Conservation (phyloP, 2,797 vertebrate species). For the Poeciliopsis turneri region DNA sequence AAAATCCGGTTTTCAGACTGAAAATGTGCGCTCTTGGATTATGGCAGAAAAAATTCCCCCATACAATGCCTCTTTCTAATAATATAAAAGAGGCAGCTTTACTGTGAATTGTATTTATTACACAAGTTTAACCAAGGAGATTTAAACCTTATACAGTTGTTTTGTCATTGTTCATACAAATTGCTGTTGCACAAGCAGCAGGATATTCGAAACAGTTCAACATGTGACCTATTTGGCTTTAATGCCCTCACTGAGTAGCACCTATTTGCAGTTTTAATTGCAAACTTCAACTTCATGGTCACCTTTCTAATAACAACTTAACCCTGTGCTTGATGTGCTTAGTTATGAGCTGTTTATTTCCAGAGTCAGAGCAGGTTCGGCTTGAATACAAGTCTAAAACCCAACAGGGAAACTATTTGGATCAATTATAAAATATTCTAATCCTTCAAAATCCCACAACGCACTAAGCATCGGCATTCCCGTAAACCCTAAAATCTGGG, state of each 20-base stretch:
- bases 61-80: too few species aligned
- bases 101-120: too few species aligned
- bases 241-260: background rate
- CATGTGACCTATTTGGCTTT: background rate
- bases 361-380: conserved; percentile 11
- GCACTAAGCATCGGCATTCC: conserved; percentile 27
- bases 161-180: background rate
- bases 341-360: conserved; percentile 16
- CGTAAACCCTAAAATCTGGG: conserved; percentile 23
- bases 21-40: too few species aligned
- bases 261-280: background rate
- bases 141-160: too few species aligned
- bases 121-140: too few species aligned
- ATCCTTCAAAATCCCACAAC: conserved; percentile 13
- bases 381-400: conserved; percentile 22
- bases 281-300: conserved; percentile 4
- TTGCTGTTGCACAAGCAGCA: background rate
- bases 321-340: background rate
- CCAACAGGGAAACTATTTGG: conserved; percentile 12
- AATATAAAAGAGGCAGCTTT: too few species aligned
- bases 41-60: too few species aligned
- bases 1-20: too few species aligned
- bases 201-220: background rate
- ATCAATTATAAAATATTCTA: conserved; percentile 25
- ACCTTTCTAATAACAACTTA: conserved; percentile 10